phyloP scores from a whole-genome alignment of 2,888 invertebrate species.

The Rutpela maculata region DNA sequence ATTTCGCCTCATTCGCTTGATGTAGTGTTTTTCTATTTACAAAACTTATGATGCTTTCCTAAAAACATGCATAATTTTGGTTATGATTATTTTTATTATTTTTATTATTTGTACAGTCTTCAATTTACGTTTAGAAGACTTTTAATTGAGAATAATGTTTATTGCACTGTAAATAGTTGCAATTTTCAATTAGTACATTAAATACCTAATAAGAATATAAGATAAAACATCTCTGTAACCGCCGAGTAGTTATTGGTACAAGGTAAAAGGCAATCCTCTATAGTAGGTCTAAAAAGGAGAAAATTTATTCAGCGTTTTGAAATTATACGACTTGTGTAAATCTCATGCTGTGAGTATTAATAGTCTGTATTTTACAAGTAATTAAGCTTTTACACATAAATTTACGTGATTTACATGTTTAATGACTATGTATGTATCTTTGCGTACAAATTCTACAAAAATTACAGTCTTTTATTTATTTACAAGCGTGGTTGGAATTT shows the following conservation, averaged over 20 bases:
- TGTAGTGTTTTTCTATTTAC: too few relatives aligned
- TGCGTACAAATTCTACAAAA: not conserved
- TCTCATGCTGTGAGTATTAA: constrained; percentile 37
- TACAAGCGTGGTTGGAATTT: not conserved
- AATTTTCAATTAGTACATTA: constrained; percentile 8
- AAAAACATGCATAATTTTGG: too few relatives aligned
- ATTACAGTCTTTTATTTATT: not conserved
- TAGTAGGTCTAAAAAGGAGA: constrained; percentile 39
- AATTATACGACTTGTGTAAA: constrained; percentile 41
- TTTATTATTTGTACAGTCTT: not conserved
- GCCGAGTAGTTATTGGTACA: constrained; percentile 32
- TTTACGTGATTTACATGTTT: constrained; percentile 27
- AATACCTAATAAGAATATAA: constrained; percentile 10
- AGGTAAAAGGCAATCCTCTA: constrained; percentile 37
- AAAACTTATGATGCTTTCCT: too few relatives aligned
- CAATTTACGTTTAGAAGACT: not conserved
- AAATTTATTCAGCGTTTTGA: constrained; percentile 41
- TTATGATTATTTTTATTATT: too few relatives aligned
- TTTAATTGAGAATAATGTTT: not conserved
- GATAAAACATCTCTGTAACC: constrained; percentile 11
- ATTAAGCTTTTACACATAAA: constrained; percentile 37
- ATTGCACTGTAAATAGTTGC: constrained; percentile 13
- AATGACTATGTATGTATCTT: constrained; percentile 9
- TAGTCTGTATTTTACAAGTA: constrained; percentile 33
- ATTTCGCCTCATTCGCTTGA: too few relatives aligned